Base-by-base conservation (phyloP, 2,113 vertebrate genomes). In the Phaethornis superciliosus region DNA sequence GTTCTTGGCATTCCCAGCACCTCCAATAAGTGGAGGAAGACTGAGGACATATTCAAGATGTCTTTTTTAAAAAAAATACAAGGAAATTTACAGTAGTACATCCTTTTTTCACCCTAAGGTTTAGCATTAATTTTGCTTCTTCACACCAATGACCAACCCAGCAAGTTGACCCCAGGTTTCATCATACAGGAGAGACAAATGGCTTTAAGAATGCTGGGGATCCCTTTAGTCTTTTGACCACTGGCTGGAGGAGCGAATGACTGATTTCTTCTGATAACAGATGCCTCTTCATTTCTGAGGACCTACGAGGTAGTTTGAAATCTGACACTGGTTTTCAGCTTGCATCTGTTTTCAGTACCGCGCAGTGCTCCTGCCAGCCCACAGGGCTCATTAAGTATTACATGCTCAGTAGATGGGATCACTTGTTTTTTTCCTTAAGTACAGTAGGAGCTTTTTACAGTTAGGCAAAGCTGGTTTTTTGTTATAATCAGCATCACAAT, bases 271-370 rank as follows among this genome's bases (percentile, higher is more conserved):
- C 76, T 90, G 49, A 71, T 4, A 94, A 94, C 88, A 95, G 68
- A 91, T 69, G 72, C 27, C 82, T 95, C 89, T 94, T 94, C 93
- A 95, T 95, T 83, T 55, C 91, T 54, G 56, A 75, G 60, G 91
- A 93, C 94, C 95, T 95, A 90, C 96, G 85, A 69, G 91, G 90
- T 44, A 88, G 93, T 75, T 56, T 75, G 94, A 94, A 95, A 95
- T 52, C 24, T 52, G 88, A 94, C 58, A 26, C 91, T 40, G 85
- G 27, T 80, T 90, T 91, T 95, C 89, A 94, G 82, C 74, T 44
- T 2, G 32, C 42, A 67, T 49, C 86, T 80, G 63, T 19, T 62
- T 40, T 89, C 87, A 95, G 87, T 42, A 89, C 69, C 59, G 37
- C 47, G 14, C 65, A 85, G 81, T 10, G 51, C 81, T 74, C 54